A percentile compares a stretch with the other conserved stretches of the same genome.
Conservation (phyloP, 64 coral and sea anemone species). For the Montipora efflorescens region DNA sequence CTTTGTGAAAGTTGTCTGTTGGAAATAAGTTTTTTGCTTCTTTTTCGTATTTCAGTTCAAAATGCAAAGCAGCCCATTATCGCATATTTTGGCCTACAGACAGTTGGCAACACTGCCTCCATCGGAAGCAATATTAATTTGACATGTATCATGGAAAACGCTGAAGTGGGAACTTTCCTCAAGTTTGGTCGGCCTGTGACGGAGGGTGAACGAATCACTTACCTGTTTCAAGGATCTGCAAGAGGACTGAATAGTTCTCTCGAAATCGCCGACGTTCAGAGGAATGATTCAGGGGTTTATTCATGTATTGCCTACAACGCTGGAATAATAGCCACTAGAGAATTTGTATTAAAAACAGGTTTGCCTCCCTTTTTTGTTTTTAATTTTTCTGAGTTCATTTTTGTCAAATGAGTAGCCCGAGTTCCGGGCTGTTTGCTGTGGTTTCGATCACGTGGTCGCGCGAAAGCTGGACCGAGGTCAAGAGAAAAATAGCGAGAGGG, state of each 20-base stretch:
- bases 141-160: background rate
- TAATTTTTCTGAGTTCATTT: too few species aligned
- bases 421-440: too few species aligned
- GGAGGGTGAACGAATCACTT: background rate
- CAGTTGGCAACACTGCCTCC: background rate
- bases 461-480: too few species aligned
- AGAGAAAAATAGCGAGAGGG: too few species aligned
- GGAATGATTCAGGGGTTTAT: background rate
- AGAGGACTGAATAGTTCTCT: background rate
- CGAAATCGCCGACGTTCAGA: background rate
- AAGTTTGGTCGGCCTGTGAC: background rate
- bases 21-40: too few species aligned
- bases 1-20: too few species aligned
- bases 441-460: too few species aligned
- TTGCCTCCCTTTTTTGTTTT: background rate
- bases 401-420: too few species aligned
- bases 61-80: background rate
- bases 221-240: background rate
- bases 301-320: slow-evolving; percentile 1
- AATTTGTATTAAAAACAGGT: background rate
- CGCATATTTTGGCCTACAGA: background rate
- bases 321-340: background rate
- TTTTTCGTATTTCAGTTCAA: background rate
- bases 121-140: slow-evolving; percentile 15
- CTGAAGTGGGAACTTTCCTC: background rate